Evolutionary conservation across 2,888 invertebrate species (phyloP).

Genomic region (Seira musarum): DNA sequence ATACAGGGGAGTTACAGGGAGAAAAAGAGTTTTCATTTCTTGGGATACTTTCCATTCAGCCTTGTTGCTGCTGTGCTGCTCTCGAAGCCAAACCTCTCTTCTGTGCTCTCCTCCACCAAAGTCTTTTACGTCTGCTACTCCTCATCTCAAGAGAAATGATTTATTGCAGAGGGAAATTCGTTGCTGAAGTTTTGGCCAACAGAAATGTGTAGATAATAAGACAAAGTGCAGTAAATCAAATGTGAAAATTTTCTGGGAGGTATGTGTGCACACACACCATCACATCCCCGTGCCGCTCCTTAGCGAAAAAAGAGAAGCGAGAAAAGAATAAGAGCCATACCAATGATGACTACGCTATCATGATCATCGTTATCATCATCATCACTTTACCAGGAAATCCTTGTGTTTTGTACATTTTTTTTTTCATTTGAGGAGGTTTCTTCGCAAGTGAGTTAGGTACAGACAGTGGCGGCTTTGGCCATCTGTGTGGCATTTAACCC

Average conservation of each 20-base stretch:
- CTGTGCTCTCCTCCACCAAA: constrained; percentile 18
- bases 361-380: constrained; percentile 10
- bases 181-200: constrained; percentile 60
- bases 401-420: not conserved
- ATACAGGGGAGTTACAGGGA: not conserved
- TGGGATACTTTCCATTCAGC: constrained; percentile 5
- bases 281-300: too few relatives aligned
- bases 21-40: constrained; percentile 23
- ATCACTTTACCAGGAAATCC: constrained; percentile 4
- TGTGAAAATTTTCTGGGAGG: constrained; percentile 60
- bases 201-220: constrained; percentile 69
- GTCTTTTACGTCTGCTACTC: constrained; percentile 31
- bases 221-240: constrained; percentile 69
- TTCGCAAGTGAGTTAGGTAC: constrained; percentile 18
- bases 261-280: too few relatives aligned
- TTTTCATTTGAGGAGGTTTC: not conserved
- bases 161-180: constrained; percentile 63
- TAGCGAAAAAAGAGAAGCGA: constrained; percentile 42
- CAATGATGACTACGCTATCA: constrained; percentile 42
- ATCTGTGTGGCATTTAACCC: constrained; percentile 65
- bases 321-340: constrained; percentile 39
- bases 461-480: constrained; percentile 38
- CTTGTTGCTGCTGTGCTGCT: constrained; percentile 15
- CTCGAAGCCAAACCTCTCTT: constrained; percentile 21
- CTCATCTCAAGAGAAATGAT: constrained; percentile 62